Base-by-base conservation (phyloP, 2,888 invertebrate genomes). In the Autographa gamma region DNA sequence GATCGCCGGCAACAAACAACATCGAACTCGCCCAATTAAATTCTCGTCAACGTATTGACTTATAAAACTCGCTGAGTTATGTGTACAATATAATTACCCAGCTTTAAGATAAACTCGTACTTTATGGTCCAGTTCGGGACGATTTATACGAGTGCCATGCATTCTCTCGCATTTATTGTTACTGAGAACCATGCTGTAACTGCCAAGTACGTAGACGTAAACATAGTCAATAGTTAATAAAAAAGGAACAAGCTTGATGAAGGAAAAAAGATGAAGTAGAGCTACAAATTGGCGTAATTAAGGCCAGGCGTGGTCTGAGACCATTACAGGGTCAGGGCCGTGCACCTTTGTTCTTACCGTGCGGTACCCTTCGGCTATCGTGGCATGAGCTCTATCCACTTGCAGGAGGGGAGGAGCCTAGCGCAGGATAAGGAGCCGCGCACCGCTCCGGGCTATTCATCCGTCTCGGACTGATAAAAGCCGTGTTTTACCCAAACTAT, bases 381-480 rank as follows among this genome's bases (percentile, higher is more conserved):
- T 84, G 82, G 80, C 76, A 77, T 81, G 79, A 80, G 81, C 79
- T 88, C 85, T 87, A 86, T 89, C 84, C 84, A 78, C 69, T 75
- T 79, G 76, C 84, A 79, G 60, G 64, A 71, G 80, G 71, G 76
- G 71, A 65, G 72, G 72, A 69, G 73, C 75, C 67, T 69, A 82
- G 76, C 73, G 54, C 63, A 81, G 81, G 80, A 79, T 82, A 83
- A 82, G 83, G 85, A 86, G 81, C 81, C 73, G 82, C 84, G 80
- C 85, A 85, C 84, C 74, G 90, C 90, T 84, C 71, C 80, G 34
- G 84, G 92, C 87, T 82, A 87, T 84, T 87, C 86, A 86, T 89
- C 84, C 88, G 85, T 89, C 86, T 86, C 81, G 79, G 60, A 81
- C 86, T 86, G 89, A 91, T 91, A 91, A 90, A 91, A 87, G 80